Conservation (phyloP, 2,797 vertebrate species). For the Salmo trutta region DNA sequence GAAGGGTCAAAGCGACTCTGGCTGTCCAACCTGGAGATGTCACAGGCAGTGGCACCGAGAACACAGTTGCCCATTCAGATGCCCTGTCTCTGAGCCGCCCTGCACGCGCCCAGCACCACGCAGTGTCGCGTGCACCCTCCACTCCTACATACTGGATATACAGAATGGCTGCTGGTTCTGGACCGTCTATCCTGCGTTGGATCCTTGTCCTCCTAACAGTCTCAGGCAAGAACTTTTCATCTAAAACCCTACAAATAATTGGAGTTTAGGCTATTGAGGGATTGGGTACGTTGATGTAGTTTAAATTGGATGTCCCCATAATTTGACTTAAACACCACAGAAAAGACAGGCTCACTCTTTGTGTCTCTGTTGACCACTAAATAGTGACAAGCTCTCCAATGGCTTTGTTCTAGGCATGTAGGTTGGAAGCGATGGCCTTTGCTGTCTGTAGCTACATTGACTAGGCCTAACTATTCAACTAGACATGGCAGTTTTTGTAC, state of each 20-base stretch:
- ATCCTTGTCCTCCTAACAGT: constrained; percentile 43
- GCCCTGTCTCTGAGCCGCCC: constrained; percentile 17
- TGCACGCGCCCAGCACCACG: constrained; percentile 11
- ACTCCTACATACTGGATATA: constrained; percentile 16
- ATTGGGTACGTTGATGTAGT: neutral
- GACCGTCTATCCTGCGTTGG: constrained; percentile 24
- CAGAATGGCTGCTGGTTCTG: constrained; percentile 58
- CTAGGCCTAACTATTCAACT: neutral
- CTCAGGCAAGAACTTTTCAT: constrained; percentile 61
- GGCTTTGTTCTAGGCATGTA: neutral
- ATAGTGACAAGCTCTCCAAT: neutral
- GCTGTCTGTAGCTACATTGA: neutral
- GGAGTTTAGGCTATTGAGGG: neutral
- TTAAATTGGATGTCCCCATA: neutral
- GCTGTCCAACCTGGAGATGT: constrained; percentile 53
- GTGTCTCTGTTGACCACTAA: neutral
- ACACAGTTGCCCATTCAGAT: constrained; percentile 58
- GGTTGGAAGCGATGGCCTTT: neutral
- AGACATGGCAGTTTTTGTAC: neutral
- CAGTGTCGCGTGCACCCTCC: neutral
- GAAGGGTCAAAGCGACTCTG: constrained; percentile 21
- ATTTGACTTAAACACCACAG: neutral
- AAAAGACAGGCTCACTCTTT: neutral
- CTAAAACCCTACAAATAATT: neutral
- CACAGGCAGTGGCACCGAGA: constrained; percentile 42